These are phyloP conservation scores for Chrysolina oricalcia DNA, from an alignment of 2,888 invertebrate genomes.

Conservation along the genomic window DNA sequence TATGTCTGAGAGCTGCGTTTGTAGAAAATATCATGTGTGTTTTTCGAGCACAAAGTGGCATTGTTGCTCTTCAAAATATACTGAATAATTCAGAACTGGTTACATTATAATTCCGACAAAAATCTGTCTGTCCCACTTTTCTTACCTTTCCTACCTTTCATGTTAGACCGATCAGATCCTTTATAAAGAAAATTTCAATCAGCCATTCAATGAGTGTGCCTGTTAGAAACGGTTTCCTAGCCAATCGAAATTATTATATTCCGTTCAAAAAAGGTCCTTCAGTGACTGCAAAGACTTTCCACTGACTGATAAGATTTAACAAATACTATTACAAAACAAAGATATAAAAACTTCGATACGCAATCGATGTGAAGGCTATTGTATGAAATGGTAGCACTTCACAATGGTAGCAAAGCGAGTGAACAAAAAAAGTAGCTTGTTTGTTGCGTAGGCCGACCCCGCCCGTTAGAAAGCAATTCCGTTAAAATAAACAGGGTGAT, in stretches of 20 bases:
- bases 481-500: slow-evolving; percentile 61
- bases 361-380: slow-evolving; percentile 61
- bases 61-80: too few species aligned
- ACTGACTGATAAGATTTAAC: slow-evolving; percentile 52
- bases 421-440: slow-evolving; percentile 63
- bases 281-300: slow-evolving; percentile 46
- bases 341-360: slow-evolving; percentile 56
- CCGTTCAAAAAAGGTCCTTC: slow-evolving; percentile 39
- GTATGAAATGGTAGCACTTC: slow-evolving; percentile 63
- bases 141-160: not conserved
- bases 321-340: slow-evolving; percentile 53
- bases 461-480: slow-evolving; percentile 67
- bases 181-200: not conserved
- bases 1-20: too few species aligned
- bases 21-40: too few species aligned
- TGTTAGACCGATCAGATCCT: slow-evolving; percentile 1
- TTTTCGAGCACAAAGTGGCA: too few species aligned
- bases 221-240: slow-evolving; percentile 2
- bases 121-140: not conserved
- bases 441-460: slow-evolving; percentile 67
- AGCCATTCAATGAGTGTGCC: slow-evolving; percentile 7
- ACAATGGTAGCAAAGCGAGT: slow-evolving; percentile 59
- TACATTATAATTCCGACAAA: not conserved
- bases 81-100: not conserved
- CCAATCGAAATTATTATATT: slow-evolving; percentile 31